Base-by-base conservation (phyloP, 1,140 invertebrate genomes). In the Calliphora vicina region DNA sequence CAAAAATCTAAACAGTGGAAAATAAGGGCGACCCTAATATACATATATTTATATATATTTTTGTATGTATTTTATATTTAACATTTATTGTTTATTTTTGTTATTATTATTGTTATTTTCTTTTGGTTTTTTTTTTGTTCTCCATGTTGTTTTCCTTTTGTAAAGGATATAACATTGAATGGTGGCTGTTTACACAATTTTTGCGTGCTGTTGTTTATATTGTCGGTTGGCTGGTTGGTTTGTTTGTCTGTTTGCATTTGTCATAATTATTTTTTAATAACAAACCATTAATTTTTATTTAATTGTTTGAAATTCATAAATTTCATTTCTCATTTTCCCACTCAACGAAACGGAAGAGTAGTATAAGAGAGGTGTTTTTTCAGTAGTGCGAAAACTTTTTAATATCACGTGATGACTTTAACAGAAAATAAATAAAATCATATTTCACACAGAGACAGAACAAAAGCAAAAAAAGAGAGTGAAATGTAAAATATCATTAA, bases 221-320 rank as follows among this genome's bases (percentile, higher is more conserved):
- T 72, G n/a, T 23, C 20, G 12, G n/a, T 13, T 71, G n/a, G n/a
- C 13, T 73, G 72, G 25, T 26, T 73, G 72, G 15, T 35, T 20
- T 35, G 73, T 42, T 29, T 76, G 73, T 42, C 10, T 29, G 73
- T 76, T 35, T 42, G n/a, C 29, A 76, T 76, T 76, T 76, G 13
- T 76, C 73, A 42, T 76, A 76, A 76, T 76, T 76, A 76, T 76
- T 76, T 76, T 76, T 76, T 76, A 76, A 76, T 76, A 76, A 42
- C 29, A 76, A 76, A 76, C 73, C 73, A 76, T 76, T 76, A 76
- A 76, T 42, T 76, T 76, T 76, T 76, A 76, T 76, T 76, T 76
- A 76, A 76, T 76, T 76, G 73, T 42, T 42, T 67, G 61, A 67
- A 67, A 67, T 67, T 67, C 61, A 67, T 67, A 67, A 67, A 23